A percentile compares a stretch with the other conserved stretches of the same genome.
Conservation (phyloP, 2,797 vertebrate species). For the Pipistrellus pygmaeus region DNA sequence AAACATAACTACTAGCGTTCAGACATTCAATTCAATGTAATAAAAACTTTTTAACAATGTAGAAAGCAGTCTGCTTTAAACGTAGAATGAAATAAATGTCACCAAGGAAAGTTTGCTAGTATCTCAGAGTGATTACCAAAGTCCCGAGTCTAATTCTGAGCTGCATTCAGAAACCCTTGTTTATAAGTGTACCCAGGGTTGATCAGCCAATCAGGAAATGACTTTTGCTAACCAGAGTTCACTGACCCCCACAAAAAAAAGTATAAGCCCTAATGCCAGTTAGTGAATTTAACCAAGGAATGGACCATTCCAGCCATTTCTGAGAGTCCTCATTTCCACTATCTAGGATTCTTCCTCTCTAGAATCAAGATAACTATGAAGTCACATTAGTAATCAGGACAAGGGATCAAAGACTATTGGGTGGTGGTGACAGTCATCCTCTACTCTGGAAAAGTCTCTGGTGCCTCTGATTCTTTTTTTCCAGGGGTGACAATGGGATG, state of each 20-base stretch:
- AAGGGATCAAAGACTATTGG: neutral
- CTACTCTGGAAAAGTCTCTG: neutral
- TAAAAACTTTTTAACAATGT: conserved; percentile 11
- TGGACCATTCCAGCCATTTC: neutral
- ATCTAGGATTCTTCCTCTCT: neutral
- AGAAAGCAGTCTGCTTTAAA: neutral
- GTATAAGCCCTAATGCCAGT: neutral
- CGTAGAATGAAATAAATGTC: neutral
- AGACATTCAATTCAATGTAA: neutral
- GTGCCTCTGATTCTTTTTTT: neutral
- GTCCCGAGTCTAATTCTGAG: neutral
- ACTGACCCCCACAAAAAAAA: neutral
- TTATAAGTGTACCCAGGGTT: neutral
- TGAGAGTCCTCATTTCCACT: neutral
- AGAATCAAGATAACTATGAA: neutral
- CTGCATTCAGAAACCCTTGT: conserved; percentile 12
- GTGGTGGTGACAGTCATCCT: conserved; percentile 7
- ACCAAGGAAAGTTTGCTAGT: neutral
- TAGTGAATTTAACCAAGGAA: neutral
- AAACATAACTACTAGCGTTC: neutral
- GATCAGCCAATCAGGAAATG: conserved; percentile 30
- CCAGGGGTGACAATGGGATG: neutral
- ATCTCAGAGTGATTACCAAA: neutral
- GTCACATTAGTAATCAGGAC: conserved; percentile 25
- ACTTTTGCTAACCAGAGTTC: neutral